A percentile compares a stretch with the other conserved stretches of the same genome.
These are phyloP conservation scores for Galerucella nymphaeae DNA, from an alignment of 2,888 invertebrate genomes.

Conservation along the genomic window DNA sequence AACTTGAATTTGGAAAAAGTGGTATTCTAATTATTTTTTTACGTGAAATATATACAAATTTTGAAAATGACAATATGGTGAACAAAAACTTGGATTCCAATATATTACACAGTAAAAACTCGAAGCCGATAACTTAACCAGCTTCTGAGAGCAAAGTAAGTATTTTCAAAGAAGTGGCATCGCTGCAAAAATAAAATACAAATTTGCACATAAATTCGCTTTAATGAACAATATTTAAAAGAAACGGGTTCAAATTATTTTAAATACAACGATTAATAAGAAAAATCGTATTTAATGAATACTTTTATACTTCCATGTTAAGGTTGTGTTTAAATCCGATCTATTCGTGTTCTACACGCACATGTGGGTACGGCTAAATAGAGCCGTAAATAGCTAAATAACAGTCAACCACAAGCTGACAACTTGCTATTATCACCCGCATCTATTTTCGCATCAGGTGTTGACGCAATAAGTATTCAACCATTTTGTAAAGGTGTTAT, in stretches of 20 bases:
- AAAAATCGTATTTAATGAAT: background rate
- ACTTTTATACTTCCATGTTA: background rate
- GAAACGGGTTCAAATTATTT: background rate
- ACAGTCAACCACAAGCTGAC: slow-evolving; percentile 9
- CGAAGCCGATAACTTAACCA: too few relatives aligned
- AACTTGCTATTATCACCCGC: slow-evolving; percentile 26
- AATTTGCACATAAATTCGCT: too few relatives aligned
- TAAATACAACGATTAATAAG: background rate
- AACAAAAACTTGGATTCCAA: too few relatives aligned
- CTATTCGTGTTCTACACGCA: slow-evolving; percentile 1
- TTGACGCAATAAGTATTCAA: slow-evolving; percentile 20
- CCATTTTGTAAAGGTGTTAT: slow-evolving; percentile 18
- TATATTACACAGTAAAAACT: too few relatives aligned
- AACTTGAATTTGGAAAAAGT: too few relatives aligned
- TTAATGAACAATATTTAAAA: background rate
- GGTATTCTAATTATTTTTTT: too few relatives aligned
- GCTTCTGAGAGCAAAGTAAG: too few relatives aligned
- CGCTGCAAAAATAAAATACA: too few relatives aligned
- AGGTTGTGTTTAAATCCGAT: slow-evolving; percentile 11
- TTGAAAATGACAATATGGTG: too few relatives aligned
- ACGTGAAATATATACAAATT: too few relatives aligned
- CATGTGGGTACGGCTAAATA: slow-evolving; percentile 17
- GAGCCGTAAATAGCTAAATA: slow-evolving; percentile 25
- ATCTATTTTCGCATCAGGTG: slow-evolving; percentile 25
- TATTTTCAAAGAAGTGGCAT: too few relatives aligned